phyloP scores from a whole-genome alignment of 2,888 invertebrate genomes.

The Epirrhoe tristata region DNA sequence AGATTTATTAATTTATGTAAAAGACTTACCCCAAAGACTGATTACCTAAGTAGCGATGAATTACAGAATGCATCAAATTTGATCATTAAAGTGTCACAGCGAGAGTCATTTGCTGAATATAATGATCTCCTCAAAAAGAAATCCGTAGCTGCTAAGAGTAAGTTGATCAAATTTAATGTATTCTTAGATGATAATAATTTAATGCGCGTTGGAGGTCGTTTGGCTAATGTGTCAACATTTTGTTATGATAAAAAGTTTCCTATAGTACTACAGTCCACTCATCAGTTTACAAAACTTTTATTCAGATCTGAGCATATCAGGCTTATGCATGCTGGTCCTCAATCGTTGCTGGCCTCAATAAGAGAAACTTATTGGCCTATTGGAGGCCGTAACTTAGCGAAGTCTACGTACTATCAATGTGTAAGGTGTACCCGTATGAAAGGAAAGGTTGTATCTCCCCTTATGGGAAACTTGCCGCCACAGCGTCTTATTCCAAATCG shows the following conservation, averaged over 20 bases:
- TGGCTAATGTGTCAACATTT: conserved; percentile 15
- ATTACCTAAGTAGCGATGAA: conserved; percentile 16
- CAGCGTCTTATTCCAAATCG: conserved; percentile 31
- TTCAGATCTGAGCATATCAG: conserved; percentile 21
- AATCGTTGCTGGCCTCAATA: conserved; percentile 27
- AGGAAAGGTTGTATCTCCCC: conserved; percentile 33
- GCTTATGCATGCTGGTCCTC: conserved; percentile 34
- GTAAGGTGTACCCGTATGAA: conserved; percentile 40
- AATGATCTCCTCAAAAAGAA: not conserved
- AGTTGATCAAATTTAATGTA: conserved; percentile 10
- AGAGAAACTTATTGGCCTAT: conserved; percentile 34
- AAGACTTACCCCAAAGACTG: conserved; percentile 10
- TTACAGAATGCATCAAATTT: conserved; percentile 16
- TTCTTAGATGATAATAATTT: conserved; percentile 10
- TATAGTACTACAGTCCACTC: conserved; percentile 33
- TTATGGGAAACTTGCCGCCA: conserved; percentile 39
- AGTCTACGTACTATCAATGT: conserved; percentile 37
- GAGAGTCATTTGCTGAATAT: conserved; percentile 17
- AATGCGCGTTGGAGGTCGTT: conserved; percentile 21
- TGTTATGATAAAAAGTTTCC: conserved; percentile 31
- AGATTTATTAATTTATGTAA: conserved; percentile 20
- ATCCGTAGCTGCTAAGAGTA: not conserved
- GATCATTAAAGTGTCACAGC: conserved; percentile 13
- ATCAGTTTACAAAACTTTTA: conserved; percentile 33
- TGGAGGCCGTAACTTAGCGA: conserved; percentile 39